phyloP scores from a whole-genome alignment of 2,888 invertebrate genomes.

The Teleiodes luculella region DNA sequence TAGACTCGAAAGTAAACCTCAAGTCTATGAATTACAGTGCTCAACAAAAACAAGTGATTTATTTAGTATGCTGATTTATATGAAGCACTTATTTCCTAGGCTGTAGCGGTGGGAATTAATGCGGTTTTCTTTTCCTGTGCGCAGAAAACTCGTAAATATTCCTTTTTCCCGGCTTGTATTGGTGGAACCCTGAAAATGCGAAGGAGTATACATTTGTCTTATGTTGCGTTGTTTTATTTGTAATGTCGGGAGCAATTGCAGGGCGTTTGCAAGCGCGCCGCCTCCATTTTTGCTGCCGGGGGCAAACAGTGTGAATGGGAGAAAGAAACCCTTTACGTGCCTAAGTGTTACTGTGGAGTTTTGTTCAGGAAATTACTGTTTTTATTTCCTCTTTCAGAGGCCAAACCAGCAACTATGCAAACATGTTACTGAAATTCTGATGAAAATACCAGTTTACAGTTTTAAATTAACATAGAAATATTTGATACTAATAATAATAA shows the following conservation, averaged over 20 bases:
- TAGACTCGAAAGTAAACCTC: background rate
- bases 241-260: constrained; percentile 21
- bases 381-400: background rate
- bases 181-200: constrained; percentile 13
- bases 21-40: background rate
- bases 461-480: too few species aligned
- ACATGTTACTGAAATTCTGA: too few species aligned
- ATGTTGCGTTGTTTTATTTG: constrained; percentile 24
- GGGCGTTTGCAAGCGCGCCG: constrained; percentile 20
- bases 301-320: constrained; percentile 32
- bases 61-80: background rate
- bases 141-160: constrained; percentile 13
- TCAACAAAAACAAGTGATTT: background rate
- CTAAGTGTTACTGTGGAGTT: constrained; percentile 16
- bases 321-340: constrained; percentile 30
- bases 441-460: too few species aligned
- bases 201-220: constrained; percentile 20
- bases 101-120: constrained; percentile 6
- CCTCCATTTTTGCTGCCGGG: constrained; percentile 29
- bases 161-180: background rate
- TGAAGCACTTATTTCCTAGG: constrained; percentile 19
- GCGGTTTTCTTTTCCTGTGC: constrained; percentile 11
- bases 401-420: background rate
- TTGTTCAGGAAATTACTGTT: background rate
- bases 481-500: too few species aligned